Evolutionary conservation across 1,140 invertebrate species (phyloP).

Genomic region (Drosophila suzukii): DNA sequence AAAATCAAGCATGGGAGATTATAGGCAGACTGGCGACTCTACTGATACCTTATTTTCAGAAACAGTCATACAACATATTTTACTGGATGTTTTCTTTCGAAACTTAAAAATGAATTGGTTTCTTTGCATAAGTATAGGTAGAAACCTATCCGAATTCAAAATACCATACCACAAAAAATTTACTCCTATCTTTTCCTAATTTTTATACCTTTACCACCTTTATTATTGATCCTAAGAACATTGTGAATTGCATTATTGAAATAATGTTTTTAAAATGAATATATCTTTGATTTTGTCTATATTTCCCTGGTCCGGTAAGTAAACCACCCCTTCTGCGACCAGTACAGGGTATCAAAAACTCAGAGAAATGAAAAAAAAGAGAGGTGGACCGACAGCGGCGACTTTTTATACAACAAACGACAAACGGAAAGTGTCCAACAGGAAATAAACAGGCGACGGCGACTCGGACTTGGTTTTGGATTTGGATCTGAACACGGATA

Average conservation of each 20-base stretch:
- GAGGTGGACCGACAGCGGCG: conserved; percentile 40
- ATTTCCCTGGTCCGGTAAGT: background rate
- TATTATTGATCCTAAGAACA: background rate
- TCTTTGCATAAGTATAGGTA: too few relatives aligned
- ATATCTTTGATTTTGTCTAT: too few relatives aligned
- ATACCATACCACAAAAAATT: too few relatives aligned
- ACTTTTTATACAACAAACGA: conserved; percentile 81
- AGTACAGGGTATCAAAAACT: conserved; percentile 4
- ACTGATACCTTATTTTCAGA: background rate
- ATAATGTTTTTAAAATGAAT: too few relatives aligned
- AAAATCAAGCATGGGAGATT: conserved; percentile 13
- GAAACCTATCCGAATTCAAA: too few relatives aligned
- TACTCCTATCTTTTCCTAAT: too few relatives aligned
- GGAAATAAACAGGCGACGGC: conserved; percentile 77
- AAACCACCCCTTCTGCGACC: background rate
- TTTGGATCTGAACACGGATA: conserved; percentile 25
- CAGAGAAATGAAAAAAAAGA: conserved; percentile 3
- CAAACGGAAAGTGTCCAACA: conserved; percentile 84
- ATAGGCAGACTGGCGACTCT: background rate
- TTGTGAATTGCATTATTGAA: too few relatives aligned
- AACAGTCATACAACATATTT: background rate
- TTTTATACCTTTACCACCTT: too few relatives aligned
- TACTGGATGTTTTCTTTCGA: too few relatives aligned
- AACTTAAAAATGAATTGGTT: too few relatives aligned
- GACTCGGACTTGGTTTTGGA: conserved; percentile 48